These are phyloP conservation scores for Atopsyche davidsoni DNA, from an alignment of 1,140 invertebrate genomes.

Conservation along the genomic window DNA sequence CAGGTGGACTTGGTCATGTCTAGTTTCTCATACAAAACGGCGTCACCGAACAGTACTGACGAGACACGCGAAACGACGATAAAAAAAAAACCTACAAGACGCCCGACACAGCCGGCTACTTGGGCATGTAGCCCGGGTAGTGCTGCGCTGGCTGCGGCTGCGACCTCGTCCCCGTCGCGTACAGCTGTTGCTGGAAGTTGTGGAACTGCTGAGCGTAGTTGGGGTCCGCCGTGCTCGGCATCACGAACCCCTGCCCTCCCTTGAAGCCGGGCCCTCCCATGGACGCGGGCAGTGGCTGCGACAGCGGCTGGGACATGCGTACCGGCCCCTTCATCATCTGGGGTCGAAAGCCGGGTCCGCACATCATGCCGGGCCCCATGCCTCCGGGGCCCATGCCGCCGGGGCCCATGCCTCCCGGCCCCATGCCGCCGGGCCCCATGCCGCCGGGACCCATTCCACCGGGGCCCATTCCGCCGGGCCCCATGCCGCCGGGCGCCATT, in stretches of 20 bases:
- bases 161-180: conserved; percentile 79
- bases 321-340: conserved; percentile 40
- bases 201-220: conserved; percentile 93
- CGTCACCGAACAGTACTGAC: no score
- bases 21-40: no score
- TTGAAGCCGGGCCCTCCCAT: conserved; percentile 72
- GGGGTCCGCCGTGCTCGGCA: conserved; percentile 78
- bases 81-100: no score
- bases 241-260: conserved; percentile 67
- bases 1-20: no score
- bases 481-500: no score
- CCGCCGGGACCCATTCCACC: conserved; percentile 9
- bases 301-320: conserved; percentile 52
- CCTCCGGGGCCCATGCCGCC: conserved; percentile 10
- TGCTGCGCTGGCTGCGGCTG: conserved; percentile 42
- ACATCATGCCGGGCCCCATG: conserved; percentile 35
- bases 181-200: conserved; percentile 91
- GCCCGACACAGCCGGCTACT: no score
- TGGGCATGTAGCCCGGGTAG: conserved; percentile 32
- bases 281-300: conserved; percentile 70
- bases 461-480: no score
- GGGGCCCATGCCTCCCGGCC: conserved; percentile 8
- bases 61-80: no score
- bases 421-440: conserved; percentile 10
- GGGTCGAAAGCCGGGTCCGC: conserved; percentile 39